Percentiles rank a stretch among this genome's conserved stretches.
These are phyloP conservation scores for Cyaniris semiargus DNA, from an alignment of 2,888 invertebrate species.

Conservation along the genomic window DNA sequence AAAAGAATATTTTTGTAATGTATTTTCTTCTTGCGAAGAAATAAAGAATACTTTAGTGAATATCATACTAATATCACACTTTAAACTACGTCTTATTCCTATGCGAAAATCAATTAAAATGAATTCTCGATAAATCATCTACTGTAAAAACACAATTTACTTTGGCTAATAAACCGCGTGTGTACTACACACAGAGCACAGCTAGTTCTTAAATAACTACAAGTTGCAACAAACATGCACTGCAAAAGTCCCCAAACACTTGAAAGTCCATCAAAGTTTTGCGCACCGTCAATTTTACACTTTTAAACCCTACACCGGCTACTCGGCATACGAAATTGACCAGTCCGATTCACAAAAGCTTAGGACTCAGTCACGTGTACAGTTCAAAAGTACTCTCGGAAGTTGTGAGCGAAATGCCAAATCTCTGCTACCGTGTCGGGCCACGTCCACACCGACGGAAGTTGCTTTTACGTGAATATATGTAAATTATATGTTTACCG, in stretches of 20 bases:
- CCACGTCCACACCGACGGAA: conserved; percentile 55
- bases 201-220: neutral
- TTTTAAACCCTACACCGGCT: conserved; percentile 14
- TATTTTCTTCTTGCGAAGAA: too few species aligned
- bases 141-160: too few species aligned
- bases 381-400: conserved; percentile 33
- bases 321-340: conserved; percentile 29
- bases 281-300: conserved; percentile 12
- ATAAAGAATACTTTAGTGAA: too few species aligned
- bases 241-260: neutral
- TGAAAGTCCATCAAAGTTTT: conserved; percentile 19
- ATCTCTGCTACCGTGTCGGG: conserved; percentile 27
- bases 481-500: conserved; percentile 69
- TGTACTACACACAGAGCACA: too few species aligned
- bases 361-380: conserved; percentile 29
- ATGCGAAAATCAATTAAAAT: too few species aligned
- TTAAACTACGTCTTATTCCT: too few species aligned
- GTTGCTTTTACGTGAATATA: conserved; percentile 74
- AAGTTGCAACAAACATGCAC: too few species aligned
- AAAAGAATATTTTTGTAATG: neutral
- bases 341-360: conserved; percentile 30
- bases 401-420: conserved; percentile 30
- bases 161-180: too few species aligned
- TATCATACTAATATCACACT: too few species aligned
- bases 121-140: too few species aligned